These are phyloP conservation scores for Rhynchotus rufescens DNA, from an alignment of 2,797 vertebrate genomes.

Conservation along the genomic window DNA sequence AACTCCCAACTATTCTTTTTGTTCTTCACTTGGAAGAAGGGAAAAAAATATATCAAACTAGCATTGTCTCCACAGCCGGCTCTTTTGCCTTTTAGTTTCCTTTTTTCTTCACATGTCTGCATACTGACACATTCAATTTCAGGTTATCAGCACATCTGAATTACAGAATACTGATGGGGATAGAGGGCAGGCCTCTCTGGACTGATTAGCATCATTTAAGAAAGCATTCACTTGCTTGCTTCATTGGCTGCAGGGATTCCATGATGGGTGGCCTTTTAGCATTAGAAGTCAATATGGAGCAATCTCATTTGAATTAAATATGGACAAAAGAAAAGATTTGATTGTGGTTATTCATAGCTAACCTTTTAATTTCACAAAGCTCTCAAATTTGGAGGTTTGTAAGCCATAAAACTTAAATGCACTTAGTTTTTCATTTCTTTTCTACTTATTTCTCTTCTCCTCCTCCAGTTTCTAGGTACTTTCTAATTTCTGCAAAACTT, in stretches of 20 bases:
- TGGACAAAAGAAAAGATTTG: constrained; percentile 83
- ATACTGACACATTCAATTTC: constrained; percentile 93
- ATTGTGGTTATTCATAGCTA: constrained; percentile 80
- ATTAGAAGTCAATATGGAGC: constrained; percentile 90
- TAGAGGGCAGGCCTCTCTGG: constrained; percentile 92
- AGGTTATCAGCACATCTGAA: constrained; percentile 96
- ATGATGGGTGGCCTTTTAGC: constrained; percentile 92
- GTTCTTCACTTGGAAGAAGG: constrained; percentile 58
- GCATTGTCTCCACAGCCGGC: constrained; percentile 66
- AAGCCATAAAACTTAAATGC: constrained; percentile 67
- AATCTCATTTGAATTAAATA: constrained; percentile 89
- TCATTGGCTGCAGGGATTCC: constrained; percentile 86
- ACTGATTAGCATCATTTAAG: constrained; percentile 99
- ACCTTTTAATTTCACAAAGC: constrained; percentile 80
- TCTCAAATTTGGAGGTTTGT: constrained; percentile 61
- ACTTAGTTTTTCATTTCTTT: constrained; percentile 57
- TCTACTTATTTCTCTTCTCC: constrained; percentile 45
- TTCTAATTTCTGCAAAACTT: constrained; percentile 57
- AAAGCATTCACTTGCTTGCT: constrained; percentile 88
- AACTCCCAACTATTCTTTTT: constrained; percentile 70
- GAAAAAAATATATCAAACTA: constrained; percentile 48
- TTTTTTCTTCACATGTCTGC: constrained; percentile 79
- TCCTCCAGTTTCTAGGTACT: constrained; percentile 54
- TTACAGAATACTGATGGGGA: constrained; percentile 91
- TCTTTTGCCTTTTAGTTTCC: constrained; percentile 72